Evolutionary conservation across 2,797 vertebrate species (phyloP), one percentile per base, ranked within the genome.

Genomic region (Gorsachius magnificus): DNA sequence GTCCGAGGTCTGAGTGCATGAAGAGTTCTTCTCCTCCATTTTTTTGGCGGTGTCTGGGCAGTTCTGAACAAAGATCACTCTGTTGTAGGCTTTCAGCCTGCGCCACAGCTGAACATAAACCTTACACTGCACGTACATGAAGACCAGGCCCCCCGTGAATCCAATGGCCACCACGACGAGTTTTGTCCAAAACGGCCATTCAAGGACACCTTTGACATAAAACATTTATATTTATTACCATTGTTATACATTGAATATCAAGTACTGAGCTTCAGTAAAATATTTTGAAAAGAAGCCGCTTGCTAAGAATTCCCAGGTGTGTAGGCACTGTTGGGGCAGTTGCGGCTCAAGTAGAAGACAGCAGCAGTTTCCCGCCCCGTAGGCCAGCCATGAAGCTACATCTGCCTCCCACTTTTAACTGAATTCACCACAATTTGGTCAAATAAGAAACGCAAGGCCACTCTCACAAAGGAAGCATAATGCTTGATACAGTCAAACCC

Each of bases 161-260:
- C 99, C 99, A 41, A 99, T 99, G 90, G 98, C 99, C 97, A 99
- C 99, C 95, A 99, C 99, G 3, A 99, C 98, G 46, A 99, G 98
- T 97, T 99, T 99, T 96, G 99, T 99, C 99, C 99, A 99, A 98
- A 99, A 99, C 3, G 99, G 99, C 99, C 99, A 99, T 96, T 99
- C 99, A 38, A 99, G 98, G 90, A 99, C 98, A 96, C 99, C 99
- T 99, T 97, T 60, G 87, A 96, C 93, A 93, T 15, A 76, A 81
- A 93, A 83, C 50, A 6, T 35, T 50, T 80, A 6, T 21, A 74
- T 29, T 95, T 95, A 66, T 71, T 38, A 87, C 48, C 16, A 5
- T 14, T 3, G n/a, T 45, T 70, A 46, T 2, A 41, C 6, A 26
- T 1, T 77, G 64, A 18, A 29, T 25, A 58, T 26, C 31, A 43